Evolutionary conservation across 2,888 invertebrate species (phyloP).

Genomic region (Branchellion lobata): DNA sequence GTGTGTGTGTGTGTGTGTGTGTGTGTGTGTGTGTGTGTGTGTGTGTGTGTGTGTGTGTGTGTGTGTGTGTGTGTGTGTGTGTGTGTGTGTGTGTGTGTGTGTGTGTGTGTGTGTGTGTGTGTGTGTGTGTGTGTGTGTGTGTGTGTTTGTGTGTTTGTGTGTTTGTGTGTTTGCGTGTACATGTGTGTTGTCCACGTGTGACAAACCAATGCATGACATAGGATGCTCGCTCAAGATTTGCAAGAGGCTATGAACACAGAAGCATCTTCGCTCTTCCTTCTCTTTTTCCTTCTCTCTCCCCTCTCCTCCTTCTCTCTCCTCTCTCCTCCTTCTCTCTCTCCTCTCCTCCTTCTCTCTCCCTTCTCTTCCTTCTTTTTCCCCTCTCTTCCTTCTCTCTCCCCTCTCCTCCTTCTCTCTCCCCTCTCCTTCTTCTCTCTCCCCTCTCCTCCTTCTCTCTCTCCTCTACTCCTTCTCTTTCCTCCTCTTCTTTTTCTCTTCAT

Average conservation of each 20-base stretch:
- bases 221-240: too few relatives aligned
- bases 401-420: conserved; percentile 8
- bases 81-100: conserved; percentile 26
- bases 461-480: too few relatives aligned
- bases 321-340: neutral
- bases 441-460: too few relatives aligned
- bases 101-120: conserved; percentile 24
- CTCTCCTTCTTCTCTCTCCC: conserved; percentile 5
- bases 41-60: conserved; percentile 26
- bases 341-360: neutral
- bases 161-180: conserved; percentile 6
- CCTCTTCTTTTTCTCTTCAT: too few relatives aligned
- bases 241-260: too few relatives aligned
- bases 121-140: conserved; percentile 34
- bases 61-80: conserved; percentile 23
- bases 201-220: neutral
- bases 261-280: neutral
- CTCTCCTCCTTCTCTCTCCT: neutral
- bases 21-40: conserved; percentile 36
- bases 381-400: conserved; percentile 1
- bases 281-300: conserved; percentile 21
- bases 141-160: neutral
- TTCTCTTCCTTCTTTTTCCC: neutral
- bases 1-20: too few relatives aligned
- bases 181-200: neutral